A percentile compares a stretch with the other conserved stretches of the same genome.
Evolutionary conservation across 2,113 vertebrate genomes (phyloP).

Genomic region (Gallinago undulata): DNA sequence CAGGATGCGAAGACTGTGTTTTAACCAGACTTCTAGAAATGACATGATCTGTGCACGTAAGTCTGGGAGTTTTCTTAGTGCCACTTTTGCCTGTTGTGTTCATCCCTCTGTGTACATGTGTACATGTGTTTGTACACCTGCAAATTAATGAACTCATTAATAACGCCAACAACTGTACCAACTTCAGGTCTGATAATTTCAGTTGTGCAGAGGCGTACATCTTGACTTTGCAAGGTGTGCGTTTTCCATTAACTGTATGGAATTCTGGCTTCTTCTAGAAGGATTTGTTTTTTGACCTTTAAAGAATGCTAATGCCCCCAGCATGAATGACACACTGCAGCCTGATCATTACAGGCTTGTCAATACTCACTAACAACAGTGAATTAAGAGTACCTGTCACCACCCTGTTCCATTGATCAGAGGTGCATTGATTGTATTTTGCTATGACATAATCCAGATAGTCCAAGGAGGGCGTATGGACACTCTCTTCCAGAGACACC

Average conservation of each 20-base stretch:
- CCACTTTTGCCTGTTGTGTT: background rate
- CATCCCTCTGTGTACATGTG: background rate
- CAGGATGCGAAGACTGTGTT: background rate
- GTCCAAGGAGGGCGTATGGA: background rate
- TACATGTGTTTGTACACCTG: background rate
- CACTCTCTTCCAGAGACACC: background rate
- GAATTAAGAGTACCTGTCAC: slow-evolving; percentile 84
- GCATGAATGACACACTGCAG: slow-evolving; percentile 78
- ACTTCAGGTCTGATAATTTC: background rate
- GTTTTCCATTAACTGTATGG: background rate
- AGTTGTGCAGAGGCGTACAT: background rate
- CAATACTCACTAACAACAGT: slow-evolving; percentile 84
- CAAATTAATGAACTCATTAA: background rate
- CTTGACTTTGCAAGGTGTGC: background rate
- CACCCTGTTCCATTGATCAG: slow-evolving; percentile 81
- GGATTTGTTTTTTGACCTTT: slow-evolving; percentile 83
- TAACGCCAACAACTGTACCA: background rate
- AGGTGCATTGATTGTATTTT: slow-evolving; percentile 79
- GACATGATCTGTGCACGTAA: background rate
- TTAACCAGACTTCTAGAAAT: background rate
- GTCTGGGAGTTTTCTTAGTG: background rate
- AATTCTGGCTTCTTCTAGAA: slow-evolving; percentile 44
- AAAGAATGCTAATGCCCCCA: slow-evolving; percentile 82
- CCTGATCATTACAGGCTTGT: slow-evolving; percentile 83
- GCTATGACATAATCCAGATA: slow-evolving; percentile 67